Percentiles rank a stretch among this genome's conserved stretches.
Evolutionary conservation across 1,140 invertebrate species (phyloP).

Genomic region (Oryzaephilus surinamensis): DNA sequence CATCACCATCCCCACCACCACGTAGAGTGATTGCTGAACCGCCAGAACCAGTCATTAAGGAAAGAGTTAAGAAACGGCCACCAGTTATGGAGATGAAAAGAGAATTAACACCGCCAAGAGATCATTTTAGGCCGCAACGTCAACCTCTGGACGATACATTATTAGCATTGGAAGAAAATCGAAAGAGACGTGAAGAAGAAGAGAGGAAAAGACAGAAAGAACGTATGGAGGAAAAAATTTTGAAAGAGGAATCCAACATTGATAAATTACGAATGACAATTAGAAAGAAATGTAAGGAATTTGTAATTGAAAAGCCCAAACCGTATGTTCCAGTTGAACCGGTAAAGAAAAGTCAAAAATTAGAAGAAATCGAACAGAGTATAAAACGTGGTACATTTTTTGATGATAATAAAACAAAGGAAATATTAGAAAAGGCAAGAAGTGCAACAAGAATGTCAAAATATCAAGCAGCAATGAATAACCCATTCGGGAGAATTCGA

Average conservation of each 20-base stretch:
- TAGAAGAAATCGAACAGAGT: constrained; percentile 29
- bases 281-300: constrained; percentile 26
- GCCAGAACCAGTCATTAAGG: constrained; percentile 20
- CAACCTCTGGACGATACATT: constrained; percentile 24
- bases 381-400: constrained; percentile 33
- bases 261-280: constrained; percentile 25
- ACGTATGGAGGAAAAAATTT: constrained; percentile 22
- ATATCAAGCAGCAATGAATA: constrained; percentile 19
- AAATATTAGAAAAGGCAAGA: constrained; percentile 30
- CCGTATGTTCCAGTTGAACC: constrained; percentile 29
- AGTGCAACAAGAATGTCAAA: constrained; percentile 25
- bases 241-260: constrained; percentile 29
- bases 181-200: constrained; percentile 23
- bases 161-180: constrained; percentile 22
- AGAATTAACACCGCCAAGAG: constrained; percentile 17
- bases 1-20: constrained; percentile 16
- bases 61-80: constrained; percentile 21
- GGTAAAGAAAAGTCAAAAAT: constrained; percentile 29
- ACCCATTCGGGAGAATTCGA: constrained; percentile 16
- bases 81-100: constrained; percentile 16
- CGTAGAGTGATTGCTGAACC: constrained; percentile 14
- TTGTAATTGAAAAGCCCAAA: constrained; percentile 25
- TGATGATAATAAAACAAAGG: constrained; percentile 31
- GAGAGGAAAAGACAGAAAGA: constrained; percentile 28
- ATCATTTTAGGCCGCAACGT: constrained; percentile 16